A percentile compares a stretch with the other conserved stretches of the same genome.
phyloP scores from a whole-genome alignment of 2,113 vertebrate genomes.

The Mixornis gularis region DNA sequence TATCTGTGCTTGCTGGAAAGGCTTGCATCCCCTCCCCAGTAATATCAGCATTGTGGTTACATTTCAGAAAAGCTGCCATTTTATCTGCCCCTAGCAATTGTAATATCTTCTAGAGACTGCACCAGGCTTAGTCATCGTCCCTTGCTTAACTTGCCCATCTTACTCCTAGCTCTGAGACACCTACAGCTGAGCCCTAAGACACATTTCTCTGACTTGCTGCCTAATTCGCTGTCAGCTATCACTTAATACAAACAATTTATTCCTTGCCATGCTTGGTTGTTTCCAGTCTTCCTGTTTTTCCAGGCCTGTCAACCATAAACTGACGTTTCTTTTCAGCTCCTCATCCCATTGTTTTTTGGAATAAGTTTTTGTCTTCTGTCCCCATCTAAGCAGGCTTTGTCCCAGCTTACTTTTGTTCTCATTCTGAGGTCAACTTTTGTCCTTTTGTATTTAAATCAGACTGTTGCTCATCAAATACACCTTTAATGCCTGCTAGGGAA shows the following conservation, averaged over 20 bases:
- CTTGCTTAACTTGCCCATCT: not conserved
- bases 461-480: not conserved
- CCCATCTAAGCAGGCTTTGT: not conserved
- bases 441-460: not conserved
- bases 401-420: not conserved
- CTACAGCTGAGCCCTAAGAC: not conserved
- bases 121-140: not conserved
- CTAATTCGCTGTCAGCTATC: not conserved
- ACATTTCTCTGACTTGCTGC: not conserved
- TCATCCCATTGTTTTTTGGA: not conserved
- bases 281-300: not conserved
- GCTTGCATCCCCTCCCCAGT: slow-evolving; percentile 2
- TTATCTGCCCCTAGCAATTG: slow-evolving; percentile 39
- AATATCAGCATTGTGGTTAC: slow-evolving; percentile 8
- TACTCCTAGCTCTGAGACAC: not conserved
- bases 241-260: not conserved
- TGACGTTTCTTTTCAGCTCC: not conserved
- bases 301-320: not conserved
- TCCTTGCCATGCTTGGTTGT: not conserved
- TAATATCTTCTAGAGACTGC: not conserved
- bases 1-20: not conserved
- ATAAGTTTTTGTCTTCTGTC: not conserved
- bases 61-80: slow-evolving; percentile 12
- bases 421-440: not conserved
- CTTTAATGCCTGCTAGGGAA: not conserved